phyloP scores from a whole-genome alignment of 2,113 vertebrate genomes.

The Hipposideros armiger region DNA sequence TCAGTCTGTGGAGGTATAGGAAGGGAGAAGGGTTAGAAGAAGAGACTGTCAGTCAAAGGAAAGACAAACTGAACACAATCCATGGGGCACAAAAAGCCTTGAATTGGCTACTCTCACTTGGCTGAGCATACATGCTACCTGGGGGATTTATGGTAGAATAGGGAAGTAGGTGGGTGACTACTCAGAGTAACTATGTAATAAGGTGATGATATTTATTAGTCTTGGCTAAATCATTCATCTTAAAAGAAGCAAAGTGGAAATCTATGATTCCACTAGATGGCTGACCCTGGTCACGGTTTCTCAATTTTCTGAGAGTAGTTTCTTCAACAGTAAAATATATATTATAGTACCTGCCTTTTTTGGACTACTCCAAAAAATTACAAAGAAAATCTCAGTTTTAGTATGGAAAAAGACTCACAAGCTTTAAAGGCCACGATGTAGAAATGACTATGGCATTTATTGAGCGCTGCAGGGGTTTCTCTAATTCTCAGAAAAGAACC shows the following conservation, averaged over 20 bases:
- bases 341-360: not conserved
- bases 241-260: not conserved
- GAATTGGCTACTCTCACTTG: not conserved
- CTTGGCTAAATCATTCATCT: not conserved
- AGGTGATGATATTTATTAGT: not conserved
- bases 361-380: not conserved
- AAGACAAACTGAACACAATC: not conserved
- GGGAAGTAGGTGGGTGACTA: not conserved
- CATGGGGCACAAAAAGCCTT: not conserved
- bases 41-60: not conserved
- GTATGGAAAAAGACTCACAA: conserved; percentile 4
- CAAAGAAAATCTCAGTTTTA: not conserved
- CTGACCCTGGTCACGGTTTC: not conserved
- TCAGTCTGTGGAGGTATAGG: not conserved
- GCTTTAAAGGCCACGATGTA: not conserved
- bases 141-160: not conserved
- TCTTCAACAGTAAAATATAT: not conserved
- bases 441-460: conserved; percentile 2
- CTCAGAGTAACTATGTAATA: not conserved
- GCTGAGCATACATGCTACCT: not conserved
- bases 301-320: not conserved
- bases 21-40: not conserved
- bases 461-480: not conserved
- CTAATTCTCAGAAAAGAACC: not conserved
- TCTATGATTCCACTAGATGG: not conserved